Percentiles rank a stretch among this genome's conserved stretches.
Evolutionary conservation across 2,797 vertebrate species (phyloP).

Genomic region (Schizopygopsis malacanthus): DNA sequence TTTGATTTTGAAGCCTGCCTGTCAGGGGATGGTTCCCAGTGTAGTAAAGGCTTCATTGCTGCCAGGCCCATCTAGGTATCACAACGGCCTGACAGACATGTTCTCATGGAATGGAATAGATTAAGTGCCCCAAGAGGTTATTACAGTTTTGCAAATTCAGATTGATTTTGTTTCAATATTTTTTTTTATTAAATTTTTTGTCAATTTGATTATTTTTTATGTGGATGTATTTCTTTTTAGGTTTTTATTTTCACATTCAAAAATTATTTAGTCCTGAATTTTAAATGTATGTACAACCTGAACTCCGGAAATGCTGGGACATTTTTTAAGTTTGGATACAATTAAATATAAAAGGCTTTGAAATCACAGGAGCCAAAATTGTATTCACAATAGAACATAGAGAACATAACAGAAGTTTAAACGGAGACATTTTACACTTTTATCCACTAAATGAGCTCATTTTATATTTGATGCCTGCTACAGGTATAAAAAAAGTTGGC

Average conservation of each 20-base stretch:
- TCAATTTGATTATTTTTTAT: neutral
- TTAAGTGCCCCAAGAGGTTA: conserved; percentile 60
- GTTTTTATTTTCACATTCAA: neutral
- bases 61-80: conserved; percentile 64
- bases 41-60: conserved; percentile 64
- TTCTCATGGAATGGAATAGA: conserved; percentile 70
- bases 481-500: too few relatives aligned
- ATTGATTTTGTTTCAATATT: neutral
- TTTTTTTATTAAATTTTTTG: neutral
- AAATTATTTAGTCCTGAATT: neutral
- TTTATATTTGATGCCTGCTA: too few relatives aligned
- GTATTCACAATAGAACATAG: too few relatives aligned
- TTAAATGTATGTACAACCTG: neutral
- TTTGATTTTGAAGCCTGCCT: conserved; percentile 52
- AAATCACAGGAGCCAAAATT: too few relatives aligned
- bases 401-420: too few relatives aligned
- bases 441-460: too few relatives aligned
- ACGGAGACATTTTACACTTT: too few relatives aligned
- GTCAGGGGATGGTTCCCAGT: conserved; percentile 70
- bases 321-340: too few relatives aligned
- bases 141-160: neutral
- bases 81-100: conserved; percentile 67
- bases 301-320: too few relatives aligned
- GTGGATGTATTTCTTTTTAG: neutral
- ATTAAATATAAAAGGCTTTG: too few relatives aligned